Evolutionary conservation across 2,113 vertebrate genomes (phyloP).

Genomic region (Prochilodus magdalenae): DNA sequence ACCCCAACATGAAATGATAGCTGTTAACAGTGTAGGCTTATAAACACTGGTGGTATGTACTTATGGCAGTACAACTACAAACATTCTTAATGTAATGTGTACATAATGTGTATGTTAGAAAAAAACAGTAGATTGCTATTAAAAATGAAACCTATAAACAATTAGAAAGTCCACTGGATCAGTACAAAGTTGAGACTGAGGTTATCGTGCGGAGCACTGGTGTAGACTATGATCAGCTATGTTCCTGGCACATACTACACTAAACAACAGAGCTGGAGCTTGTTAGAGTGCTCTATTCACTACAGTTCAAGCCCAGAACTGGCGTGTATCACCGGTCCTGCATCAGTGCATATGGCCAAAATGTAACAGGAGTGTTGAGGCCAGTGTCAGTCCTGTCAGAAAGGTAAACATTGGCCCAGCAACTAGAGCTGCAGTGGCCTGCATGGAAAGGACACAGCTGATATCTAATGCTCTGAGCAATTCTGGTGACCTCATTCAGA

Average conservation of each 20-base stretch:
- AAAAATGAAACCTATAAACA: no score
- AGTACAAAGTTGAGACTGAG: no score
- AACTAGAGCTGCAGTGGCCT: conserved; percentile 61
- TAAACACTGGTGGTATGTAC: no score
- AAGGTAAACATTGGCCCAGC: conserved; percentile 62
- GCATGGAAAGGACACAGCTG: conserved; percentile 73
- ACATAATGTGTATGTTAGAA: no score
- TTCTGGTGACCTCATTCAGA: conserved; percentile 68
- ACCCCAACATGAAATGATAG: background rate
- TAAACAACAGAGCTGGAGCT: background rate
- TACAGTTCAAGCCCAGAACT: conserved; percentile 13
- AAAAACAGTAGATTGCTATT: no score
- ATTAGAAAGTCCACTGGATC: no score
- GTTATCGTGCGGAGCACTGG: background rate
- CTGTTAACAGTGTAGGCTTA: background rate
- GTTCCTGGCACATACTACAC: background rate
- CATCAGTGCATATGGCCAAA: conserved; percentile 38
- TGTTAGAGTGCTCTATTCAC: background rate
- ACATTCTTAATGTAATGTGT: no score
- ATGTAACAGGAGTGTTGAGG: conserved; percentile 51
- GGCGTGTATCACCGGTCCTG: conserved; percentile 30
- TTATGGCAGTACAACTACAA: no score
- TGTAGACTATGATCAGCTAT: background rate
- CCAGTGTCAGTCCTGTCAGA: conserved; percentile 66
- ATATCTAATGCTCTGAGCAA: conserved; percentile 67